Conservation (phyloP, 2,113 vertebrate genomes). For the Aegotheles bennettii region DNA sequence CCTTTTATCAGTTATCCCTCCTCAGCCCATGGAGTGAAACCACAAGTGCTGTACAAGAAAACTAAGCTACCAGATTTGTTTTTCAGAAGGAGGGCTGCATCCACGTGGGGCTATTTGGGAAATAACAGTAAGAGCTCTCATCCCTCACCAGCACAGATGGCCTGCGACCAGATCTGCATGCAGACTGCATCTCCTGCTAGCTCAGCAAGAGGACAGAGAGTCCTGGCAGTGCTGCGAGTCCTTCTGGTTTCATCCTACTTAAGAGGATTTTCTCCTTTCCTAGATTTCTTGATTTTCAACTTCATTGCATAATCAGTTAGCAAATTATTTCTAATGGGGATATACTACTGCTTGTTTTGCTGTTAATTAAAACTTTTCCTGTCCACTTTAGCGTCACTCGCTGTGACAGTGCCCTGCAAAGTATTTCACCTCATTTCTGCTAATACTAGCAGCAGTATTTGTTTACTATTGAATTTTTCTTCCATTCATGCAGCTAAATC, state of each 20-base stretch:
- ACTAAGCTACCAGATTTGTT: not conserved
- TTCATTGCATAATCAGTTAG: slow-evolving; percentile 40
- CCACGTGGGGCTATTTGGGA: not conserved
- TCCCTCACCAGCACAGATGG: slow-evolving; percentile 37
- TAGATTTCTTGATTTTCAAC: slow-evolving; percentile 48
- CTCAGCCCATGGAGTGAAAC: not conserved
- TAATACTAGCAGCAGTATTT: not conserved
- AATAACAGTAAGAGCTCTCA: not conserved
- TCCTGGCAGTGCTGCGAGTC: slow-evolving; percentile 12
- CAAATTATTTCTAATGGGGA: slow-evolving; percentile 20
- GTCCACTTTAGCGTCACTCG: not conserved
- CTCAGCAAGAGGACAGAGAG: not conserved
- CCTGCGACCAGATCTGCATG: not conserved
- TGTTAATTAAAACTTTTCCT: slow-evolving; percentile 13
- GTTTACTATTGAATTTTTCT: not conserved
- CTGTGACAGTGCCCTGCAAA: not conserved
- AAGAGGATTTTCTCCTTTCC: slow-evolving; percentile 53
- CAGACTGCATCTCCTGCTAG: not conserved
- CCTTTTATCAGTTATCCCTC: not conserved
- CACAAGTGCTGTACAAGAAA: not conserved
- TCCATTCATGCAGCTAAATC: not conserved
- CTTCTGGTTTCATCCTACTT: slow-evolving; percentile 42
- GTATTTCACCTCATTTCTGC: not conserved
- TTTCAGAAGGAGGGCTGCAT: not conserved
- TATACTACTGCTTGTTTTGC: not conserved